phyloP scores from a whole-genome alignment of 1,140 invertebrate genomes.

The Rhagoletis pomonella region DNA sequence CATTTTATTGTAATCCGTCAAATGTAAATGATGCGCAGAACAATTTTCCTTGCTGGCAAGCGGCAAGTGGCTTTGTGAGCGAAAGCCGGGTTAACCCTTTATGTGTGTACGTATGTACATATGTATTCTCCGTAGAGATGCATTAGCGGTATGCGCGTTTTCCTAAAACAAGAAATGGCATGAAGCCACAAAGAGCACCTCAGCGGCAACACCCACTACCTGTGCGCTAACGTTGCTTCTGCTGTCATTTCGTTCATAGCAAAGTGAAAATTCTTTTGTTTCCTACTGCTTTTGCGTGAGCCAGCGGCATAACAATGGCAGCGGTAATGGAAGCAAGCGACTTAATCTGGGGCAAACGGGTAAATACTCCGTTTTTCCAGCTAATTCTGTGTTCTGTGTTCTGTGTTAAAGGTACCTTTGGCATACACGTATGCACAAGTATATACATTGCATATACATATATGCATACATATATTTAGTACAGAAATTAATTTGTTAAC shows the following conservation, averaged over 20 bases:
- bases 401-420: background rate
- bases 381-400: slow-evolving; percentile 29
- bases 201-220: slow-evolving; percentile 24
- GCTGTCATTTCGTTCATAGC: background rate
- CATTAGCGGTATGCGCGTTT: background rate
- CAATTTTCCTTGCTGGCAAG: background rate
- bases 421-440: no score
- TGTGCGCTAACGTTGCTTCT: background rate
- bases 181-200: slow-evolving; percentile 30
- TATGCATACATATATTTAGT: no score
- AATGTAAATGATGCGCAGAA: slow-evolving; percentile 41
- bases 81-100: slow-evolving; percentile 1
- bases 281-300: background rate
- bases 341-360: background rate
- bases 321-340: background rate
- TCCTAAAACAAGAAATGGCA: background rate
- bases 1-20: slow-evolving; percentile 38
- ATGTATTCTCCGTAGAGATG: background rate
- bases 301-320: background rate
- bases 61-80: background rate
- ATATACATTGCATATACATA: no score
- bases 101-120: no score
- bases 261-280: background rate
- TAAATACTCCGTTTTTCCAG: background rate
- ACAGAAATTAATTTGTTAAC: no score